phyloP scores from a whole-genome alignment of 1,140 invertebrate species.

The Aphelenchoides avenae region DNA sequence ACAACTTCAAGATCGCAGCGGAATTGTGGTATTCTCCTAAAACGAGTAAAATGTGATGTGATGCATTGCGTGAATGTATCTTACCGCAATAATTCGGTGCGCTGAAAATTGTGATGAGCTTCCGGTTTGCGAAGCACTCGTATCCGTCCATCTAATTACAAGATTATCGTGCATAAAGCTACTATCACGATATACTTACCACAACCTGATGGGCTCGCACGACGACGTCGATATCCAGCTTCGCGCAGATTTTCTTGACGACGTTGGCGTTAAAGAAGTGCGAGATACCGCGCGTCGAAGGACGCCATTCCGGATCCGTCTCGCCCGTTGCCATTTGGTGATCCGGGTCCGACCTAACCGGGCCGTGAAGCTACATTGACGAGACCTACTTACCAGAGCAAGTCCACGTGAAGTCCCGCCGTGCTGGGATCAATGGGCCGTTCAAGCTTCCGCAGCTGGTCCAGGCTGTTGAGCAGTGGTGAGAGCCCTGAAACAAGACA shows the following conservation, averaged over 20 bases:
- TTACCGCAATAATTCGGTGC: conserved; percentile 95
- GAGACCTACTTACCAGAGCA: conserved; percentile 62
- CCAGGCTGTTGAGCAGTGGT: conserved; percentile 64
- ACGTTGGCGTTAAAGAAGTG: conserved; percentile 13
- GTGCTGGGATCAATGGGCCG: conserved; percentile 65
- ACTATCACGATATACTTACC: conserved; percentile 4
- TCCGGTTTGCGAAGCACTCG: conserved; percentile 94
- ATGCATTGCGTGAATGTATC: too few species aligned
- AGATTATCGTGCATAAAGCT: not conserved
- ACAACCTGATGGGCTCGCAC: conserved; percentile 69
- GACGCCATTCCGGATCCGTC: conserved; percentile 15
- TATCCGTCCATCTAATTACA: conserved; percentile 78
- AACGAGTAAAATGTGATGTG: too few species aligned
- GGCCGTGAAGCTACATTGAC: not conserved
- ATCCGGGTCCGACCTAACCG: conserved; percentile 16
- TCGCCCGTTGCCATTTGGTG: conserved; percentile 7
- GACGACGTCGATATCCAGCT: conserved; percentile 20
- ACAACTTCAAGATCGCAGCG: conserved; percentile 93
- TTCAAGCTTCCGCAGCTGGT: conserved; percentile 65
- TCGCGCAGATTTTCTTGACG: conserved; percentile 14
- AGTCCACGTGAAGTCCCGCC: conserved; percentile 66
- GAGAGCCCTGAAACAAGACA: too few species aligned
- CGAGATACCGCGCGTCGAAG: conserved; percentile 20
- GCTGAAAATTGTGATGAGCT: conserved; percentile 88
- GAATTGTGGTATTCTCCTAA: conserved; percentile 99